Evolutionary conservation across 2,888 invertebrate species (phyloP), one percentile per base, ranked within the genome.

Genomic region (Ectemnius lituratus): DNA sequence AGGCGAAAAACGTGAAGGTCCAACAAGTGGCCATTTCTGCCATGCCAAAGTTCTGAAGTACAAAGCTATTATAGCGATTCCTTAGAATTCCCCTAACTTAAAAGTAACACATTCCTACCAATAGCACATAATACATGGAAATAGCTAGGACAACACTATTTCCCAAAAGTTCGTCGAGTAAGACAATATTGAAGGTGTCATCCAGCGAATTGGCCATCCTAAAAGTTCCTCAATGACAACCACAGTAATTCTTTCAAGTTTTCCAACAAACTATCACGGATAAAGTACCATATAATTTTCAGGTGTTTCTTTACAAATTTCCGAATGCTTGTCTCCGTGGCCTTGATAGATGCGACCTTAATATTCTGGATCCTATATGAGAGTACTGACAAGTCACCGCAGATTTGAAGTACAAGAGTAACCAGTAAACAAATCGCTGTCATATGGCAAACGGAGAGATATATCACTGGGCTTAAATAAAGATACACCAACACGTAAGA

Each of bases 161-260:
- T 13, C 84, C 84, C 23, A 76, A 56, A 3, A 85, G 79, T 60
- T 86, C 86, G 28, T 77, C 63, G 18, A 86, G 58, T 4, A 86
- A 80, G 16, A 85, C 59, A 3, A 83, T 49, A 27, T 82, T 79
- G 45, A 86, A 85, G 14, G 69, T 76, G 47, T 84, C 70, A 37
- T 85, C 82, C 46, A 85, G 66, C 2, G 72, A 75, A 61, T 73
- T 80, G 0, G 81, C 81, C 80, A 84, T 79, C 85, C 86, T 85
- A 14, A 20, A 20, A 63, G 23, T 16, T 58, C 2, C 23, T 66
- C 18, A 46, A 45, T 58, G 20, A 49, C 16, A 52, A 14, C 0
- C 16, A 52, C 52, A 52, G 5, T 52, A 16, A 52, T 11, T 5
- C 2, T 23, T 23, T 23, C 16, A 52, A 16, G 52, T 52, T 52